Percentiles rank a stretch among this genome's conserved stretches.
Conservation (phyloP, 2,797 vertebrate genomes). For the Masticophis lateralis region DNA sequence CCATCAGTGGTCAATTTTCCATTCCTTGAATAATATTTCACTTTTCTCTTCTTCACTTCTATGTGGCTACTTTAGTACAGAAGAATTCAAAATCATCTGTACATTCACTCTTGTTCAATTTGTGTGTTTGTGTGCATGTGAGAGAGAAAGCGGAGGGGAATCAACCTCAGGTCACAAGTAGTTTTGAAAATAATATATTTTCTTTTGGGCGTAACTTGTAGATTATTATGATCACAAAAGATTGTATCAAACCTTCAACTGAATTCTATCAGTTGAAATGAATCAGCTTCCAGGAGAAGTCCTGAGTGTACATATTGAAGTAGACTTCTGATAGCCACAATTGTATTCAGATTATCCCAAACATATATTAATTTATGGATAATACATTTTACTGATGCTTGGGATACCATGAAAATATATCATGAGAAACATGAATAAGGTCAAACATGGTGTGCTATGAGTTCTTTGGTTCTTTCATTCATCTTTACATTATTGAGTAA, state of each 20-base stretch:
- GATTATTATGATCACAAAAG: not conserved
- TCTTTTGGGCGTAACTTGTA: too few relatives aligned
- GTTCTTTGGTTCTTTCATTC: not conserved
- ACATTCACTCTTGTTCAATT: not conserved
- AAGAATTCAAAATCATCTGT: not conserved
- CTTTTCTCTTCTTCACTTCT: not conserved
- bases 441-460: not conserved
- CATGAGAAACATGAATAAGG: not conserved
- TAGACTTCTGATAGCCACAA: not conserved
- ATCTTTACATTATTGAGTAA: not conserved
- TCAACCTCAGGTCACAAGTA: not conserved
- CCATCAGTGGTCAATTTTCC: not conserved
- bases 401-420: not conserved
- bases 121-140: too few relatives aligned
- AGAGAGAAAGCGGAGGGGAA: too few relatives aligned
- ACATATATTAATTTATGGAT: not conserved
- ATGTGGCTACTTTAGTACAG: not conserved
- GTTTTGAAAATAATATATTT: not conserved
- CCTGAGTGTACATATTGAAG: not conserved
- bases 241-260: not conserved
- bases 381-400: not conserved
- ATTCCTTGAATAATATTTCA: not conserved
- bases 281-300: not conserved
- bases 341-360: not conserved
- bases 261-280: not conserved